These are phyloP conservation scores for Lethenteron camtschaticum DNA, from an alignment of 2,113 vertebrate species.

Conservation along the genomic window DNA sequence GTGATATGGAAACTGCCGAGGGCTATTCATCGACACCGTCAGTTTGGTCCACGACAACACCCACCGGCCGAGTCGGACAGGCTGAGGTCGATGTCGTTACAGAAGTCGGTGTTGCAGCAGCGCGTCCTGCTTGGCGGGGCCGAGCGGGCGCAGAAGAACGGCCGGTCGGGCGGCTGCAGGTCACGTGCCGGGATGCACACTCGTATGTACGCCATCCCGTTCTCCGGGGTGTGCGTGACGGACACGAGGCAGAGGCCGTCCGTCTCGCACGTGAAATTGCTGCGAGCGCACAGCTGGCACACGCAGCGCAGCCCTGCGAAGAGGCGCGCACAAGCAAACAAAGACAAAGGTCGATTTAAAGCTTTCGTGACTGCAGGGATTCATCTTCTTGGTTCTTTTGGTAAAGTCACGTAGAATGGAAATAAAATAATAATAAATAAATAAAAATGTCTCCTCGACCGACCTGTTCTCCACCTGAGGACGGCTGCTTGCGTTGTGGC, in stretches of 20 bases:
- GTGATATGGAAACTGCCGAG: too few species aligned
- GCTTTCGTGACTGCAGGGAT: too few species aligned
- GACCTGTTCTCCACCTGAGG: too few species aligned
- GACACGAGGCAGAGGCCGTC: conserved; percentile 91
- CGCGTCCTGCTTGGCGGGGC: conserved; percentile 68
- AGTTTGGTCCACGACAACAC: too few species aligned
- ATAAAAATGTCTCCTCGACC: too few species aligned
- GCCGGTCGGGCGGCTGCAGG: conserved; percentile 59
- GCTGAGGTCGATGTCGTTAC: conserved; percentile 70
- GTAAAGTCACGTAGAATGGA: too few species aligned
- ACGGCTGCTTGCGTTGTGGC: too few species aligned
- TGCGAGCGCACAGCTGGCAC: conserved; percentile 63
- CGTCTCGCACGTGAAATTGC: conserved; percentile 65
- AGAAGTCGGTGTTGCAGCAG: conserved; percentile 87
- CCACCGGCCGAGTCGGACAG: too few species aligned
- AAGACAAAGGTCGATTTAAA: too few species aligned
- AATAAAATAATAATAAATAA: too few species aligned
- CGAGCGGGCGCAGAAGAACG: conserved; percentile 72
- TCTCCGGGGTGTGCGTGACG: conserved; percentile 39
- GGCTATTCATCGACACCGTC: too few species aligned
- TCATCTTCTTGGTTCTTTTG: too few species aligned
- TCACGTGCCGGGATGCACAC: conserved; percentile 52
- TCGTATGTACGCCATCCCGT: conserved; percentile 48
- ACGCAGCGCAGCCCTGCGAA: conserved; percentile 50
- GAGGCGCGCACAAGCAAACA: neutral